Conservation (phyloP, 2,888 invertebrate genomes). For the Eilema caniola region DNA sequence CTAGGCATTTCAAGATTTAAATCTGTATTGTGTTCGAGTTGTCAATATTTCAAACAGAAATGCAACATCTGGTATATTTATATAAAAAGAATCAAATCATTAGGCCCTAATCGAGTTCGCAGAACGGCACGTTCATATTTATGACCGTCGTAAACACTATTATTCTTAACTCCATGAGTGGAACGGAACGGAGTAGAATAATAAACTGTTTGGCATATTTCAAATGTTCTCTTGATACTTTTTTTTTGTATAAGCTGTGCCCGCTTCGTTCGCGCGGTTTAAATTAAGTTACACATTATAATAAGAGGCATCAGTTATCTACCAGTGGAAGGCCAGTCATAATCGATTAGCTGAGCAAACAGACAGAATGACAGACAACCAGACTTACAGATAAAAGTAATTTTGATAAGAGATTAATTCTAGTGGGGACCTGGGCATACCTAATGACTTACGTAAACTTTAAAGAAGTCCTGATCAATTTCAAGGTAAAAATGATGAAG, state of each 20-base stretch:
- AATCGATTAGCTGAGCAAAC: background rate
- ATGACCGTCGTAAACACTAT: constrained; percentile 56
- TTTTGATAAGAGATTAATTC: too few species aligned
- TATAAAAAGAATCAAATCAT: constrained; percentile 43
- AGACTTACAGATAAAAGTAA: too few species aligned
- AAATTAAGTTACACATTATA: background rate
- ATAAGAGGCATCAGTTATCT: background rate
- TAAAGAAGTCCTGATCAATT: too few species aligned
- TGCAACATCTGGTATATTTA: constrained; percentile 17
- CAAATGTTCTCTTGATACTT: constrained; percentile 23
- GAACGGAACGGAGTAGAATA: constrained; percentile 15
- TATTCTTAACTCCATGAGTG: constrained; percentile 36
- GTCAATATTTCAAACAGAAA: constrained; percentile 10
- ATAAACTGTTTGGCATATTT: constrained; percentile 38
- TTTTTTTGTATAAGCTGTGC: constrained; percentile 5
- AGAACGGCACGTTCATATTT: constrained; percentile 58
- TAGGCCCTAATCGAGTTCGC: constrained; percentile 62
- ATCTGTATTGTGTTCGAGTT: constrained; percentile 25
- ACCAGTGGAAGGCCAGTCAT: background rate
- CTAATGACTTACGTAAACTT: too few species aligned
- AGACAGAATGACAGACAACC: background rate
- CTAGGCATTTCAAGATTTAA: constrained; percentile 18
- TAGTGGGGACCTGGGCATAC: too few species aligned
- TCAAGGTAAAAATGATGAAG: too few species aligned
- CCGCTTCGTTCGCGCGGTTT: background rate